Evolutionary conservation across 2,888 invertebrate species (phyloP), one percentile per base, ranked within the genome.

Genomic region (Acronicta alni): DNA sequence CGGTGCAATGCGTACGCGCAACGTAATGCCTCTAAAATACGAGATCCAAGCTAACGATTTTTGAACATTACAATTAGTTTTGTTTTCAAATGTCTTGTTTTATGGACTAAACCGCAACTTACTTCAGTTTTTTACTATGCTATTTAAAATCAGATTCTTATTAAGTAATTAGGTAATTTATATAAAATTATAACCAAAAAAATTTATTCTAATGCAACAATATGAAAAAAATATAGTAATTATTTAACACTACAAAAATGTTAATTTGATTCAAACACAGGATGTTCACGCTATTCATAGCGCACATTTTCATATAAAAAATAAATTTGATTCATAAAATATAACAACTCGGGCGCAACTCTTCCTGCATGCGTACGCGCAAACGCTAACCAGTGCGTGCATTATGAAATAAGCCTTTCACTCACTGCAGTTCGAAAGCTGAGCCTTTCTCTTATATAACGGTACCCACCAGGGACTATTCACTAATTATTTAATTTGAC

Each of bases 1-100:
- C 63, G 83, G 67, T 87, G 89, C 89, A 91, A 77, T 83, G 86
- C 85, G 84, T 84, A 72, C 79, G 82, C 84, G 83, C 83, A 82
- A 66, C 69, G 69, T 44, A 59, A 42, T 58, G 37, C 43, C 26
- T 20, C 30, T 18, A 51, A 69, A 63, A 57, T 16, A 12, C 18
- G 18, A 42, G 43, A 41, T 15, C 37, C n/a, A 49, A 30, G 39
- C 7, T 20, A 46, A 16, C 37, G 17, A 23, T n/a, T 61, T 63
- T 49, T 37, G 12, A 5, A 3, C 10, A 39, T 30, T 32, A n/a
- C n/a, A n/a, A 35, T 23, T n/a, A 3, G 0, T 23, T 30, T 38
- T 6, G 12, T 14, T 42, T 20, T 7, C n/a, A 5, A 35, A 32
- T 4, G 35, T 35, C 1, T 35, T 4, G 35, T n/a, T 35, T 0